Evolutionary conservation across 2,797 vertebrate genomes (phyloP).

Genomic region (Spinibarbus caldwelli): DNA sequence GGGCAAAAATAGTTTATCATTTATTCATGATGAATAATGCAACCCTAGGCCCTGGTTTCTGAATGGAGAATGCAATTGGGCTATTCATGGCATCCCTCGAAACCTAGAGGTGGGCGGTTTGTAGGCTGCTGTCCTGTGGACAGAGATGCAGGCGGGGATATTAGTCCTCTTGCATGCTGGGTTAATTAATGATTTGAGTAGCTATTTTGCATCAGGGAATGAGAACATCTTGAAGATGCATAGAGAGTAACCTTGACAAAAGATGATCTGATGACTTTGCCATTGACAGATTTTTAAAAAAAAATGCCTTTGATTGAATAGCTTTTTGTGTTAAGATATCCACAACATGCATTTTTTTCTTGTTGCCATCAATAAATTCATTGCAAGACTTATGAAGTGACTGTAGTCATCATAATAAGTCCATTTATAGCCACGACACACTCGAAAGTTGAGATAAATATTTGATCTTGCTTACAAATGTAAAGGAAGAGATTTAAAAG

Average conservation of each 20-base stretch:
- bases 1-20: slow-evolving; percentile 56
- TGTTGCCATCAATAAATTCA: not conserved
- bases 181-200: slow-evolving; percentile 49
- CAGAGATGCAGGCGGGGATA: slow-evolving; percentile 10
- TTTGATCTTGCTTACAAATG: slow-evolving; percentile 25
- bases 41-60: slow-evolving; percentile 39
- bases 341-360: not conserved
- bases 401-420: not conserved
- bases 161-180: slow-evolving; percentile 30
- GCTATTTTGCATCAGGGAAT: slow-evolving; percentile 42
- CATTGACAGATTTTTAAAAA: not conserved
- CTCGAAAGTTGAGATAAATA: slow-evolving; percentile 23
- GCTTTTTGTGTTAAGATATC: not conserved
- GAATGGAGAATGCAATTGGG: slow-evolving; percentile 44
- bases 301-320: not conserved
- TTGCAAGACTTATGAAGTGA: not conserved
- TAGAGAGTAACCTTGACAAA: slow-evolving; percentile 42
- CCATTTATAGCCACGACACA: not conserved
- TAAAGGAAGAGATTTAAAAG: slow-evolving; percentile 47
- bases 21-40: slow-evolving; percentile 63
- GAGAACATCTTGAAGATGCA: slow-evolving; percentile 31
- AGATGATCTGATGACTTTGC: slow-evolving; percentile 2
- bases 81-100: slow-evolving; percentile 34
- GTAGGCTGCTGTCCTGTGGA: slow-evolving; percentile 4
- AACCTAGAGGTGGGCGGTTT: slow-evolving; percentile 43